Evolutionary conservation across 1,140 invertebrate genomes (phyloP).

Genomic region (Papilio polyxenes): DNA sequence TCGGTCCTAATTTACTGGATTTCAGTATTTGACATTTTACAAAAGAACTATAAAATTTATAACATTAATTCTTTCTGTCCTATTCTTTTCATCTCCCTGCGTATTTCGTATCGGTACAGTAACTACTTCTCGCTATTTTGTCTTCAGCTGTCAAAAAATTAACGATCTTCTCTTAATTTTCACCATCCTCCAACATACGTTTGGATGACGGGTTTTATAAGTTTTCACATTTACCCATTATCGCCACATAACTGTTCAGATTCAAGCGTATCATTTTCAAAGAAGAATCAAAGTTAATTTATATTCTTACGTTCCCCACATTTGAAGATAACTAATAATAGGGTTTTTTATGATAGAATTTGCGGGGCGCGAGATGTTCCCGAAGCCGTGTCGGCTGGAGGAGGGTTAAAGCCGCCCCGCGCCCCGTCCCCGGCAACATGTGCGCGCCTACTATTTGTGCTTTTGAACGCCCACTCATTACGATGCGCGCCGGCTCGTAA

Average conservation of each 20-base stretch:
- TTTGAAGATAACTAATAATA: slow-evolving; percentile 25
- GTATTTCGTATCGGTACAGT: too few species aligned
- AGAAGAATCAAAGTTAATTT: slow-evolving; percentile 21
- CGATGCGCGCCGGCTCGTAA: slow-evolving; percentile 44
- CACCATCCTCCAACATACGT: too few species aligned
- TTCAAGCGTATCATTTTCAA: slow-evolving; percentile 6
- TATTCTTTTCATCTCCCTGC: background rate
- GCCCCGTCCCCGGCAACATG: slow-evolving; percentile 49
- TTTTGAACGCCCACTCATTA: slow-evolving; percentile 67
- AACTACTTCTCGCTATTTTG: too few species aligned
- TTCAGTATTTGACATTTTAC: background rate
- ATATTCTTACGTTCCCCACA: slow-evolving; percentile 15
- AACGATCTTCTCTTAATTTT: too few species aligned
- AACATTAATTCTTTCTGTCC: background rate
- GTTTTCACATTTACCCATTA: background rate
- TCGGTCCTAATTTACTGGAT: background rate
- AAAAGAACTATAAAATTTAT: too few species aligned
- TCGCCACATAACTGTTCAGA: background rate
- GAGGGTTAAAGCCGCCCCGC: background rate
- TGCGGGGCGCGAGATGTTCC: slow-evolving; percentile 31
- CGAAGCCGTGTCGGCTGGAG: background rate
- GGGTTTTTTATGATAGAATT: slow-evolving; percentile 35
- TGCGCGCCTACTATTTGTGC: slow-evolving; percentile 70
- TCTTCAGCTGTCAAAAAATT: too few species aligned
- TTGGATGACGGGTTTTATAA: background rate